Evolutionary conservation across 2,888 invertebrate genomes (phyloP).

Genomic region (Pimpla rufipes): DNA sequence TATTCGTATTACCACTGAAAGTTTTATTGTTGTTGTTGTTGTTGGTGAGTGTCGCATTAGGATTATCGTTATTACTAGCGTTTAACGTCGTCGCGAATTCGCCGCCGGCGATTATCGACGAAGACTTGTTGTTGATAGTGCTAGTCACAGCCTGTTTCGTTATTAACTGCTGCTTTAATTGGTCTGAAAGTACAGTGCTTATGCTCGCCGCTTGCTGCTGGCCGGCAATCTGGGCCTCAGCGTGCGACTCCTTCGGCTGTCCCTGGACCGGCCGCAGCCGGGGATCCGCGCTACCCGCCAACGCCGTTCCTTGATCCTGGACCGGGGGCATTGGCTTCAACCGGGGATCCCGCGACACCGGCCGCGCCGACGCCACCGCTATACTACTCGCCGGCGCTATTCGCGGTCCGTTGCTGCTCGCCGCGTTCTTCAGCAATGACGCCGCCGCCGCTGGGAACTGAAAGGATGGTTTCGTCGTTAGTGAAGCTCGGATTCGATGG

Average conservation of each 20-base stretch:
- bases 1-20: slow-evolving; percentile 82
- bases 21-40: slow-evolving; percentile 81
- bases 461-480: slow-evolving; percentile 27
- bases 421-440: slow-evolving; percentile 79
- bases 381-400: slow-evolving; percentile 87
- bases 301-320: slow-evolving; percentile 72
- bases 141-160: slow-evolving; percentile 82
- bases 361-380: slow-evolving; percentile 85
- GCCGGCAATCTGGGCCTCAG: slow-evolving; percentile 28
- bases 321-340: slow-evolving; percentile 74
- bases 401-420: slow-evolving; percentile 83
- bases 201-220: slow-evolving; percentile 75
- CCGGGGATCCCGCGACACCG: slow-evolving; percentile 84
- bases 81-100: slow-evolving; percentile 76
- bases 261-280: slow-evolving; percentile 74
- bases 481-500: background rate
- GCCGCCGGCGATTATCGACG: slow-evolving; percentile 78
- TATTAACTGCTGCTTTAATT: slow-evolving; percentile 83
- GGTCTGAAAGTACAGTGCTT: slow-evolving; percentile 82
- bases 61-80: slow-evolving; percentile 82
- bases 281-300: slow-evolving; percentile 77
- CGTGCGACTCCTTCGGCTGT: slow-evolving; percentile 33
- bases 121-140: slow-evolving; percentile 80
- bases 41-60: slow-evolving; percentile 79
- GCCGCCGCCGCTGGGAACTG: slow-evolving; percentile 81